Conservation (phyloP, 2,797 vertebrate species). For the Danio albolineatus region DNA sequence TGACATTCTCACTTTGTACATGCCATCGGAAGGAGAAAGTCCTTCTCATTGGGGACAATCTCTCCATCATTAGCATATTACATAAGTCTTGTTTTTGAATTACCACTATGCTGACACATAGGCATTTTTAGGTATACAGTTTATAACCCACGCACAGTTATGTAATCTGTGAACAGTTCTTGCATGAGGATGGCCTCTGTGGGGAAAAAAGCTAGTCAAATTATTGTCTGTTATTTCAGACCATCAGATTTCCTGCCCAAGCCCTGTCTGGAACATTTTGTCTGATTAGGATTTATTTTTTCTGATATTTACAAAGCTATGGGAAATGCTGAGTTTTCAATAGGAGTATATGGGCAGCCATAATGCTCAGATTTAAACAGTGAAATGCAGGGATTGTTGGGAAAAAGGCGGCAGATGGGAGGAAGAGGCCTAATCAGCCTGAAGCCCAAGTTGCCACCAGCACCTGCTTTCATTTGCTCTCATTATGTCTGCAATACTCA, state of each 20-base stretch:
- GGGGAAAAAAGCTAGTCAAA: not conserved
- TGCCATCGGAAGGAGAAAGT: too few species aligned
- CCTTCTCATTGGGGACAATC: too few species aligned
- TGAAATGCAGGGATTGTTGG: not conserved
- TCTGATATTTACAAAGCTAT: not conserved
- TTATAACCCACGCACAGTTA: not conserved
- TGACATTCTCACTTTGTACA: too few species aligned
- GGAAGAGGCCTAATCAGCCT: constrained; percentile 7
- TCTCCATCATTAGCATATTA: too few species aligned
- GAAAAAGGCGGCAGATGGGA: constrained; percentile 7
- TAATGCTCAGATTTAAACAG: not conserved
- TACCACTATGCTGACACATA: too few species aligned
- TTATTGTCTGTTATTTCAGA: not conserved
- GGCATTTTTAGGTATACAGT: not conserved
- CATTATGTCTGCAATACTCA: constrained; percentile 13
- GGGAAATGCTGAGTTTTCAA: not conserved
- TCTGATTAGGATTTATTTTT: too few species aligned
- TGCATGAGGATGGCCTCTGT: not conserved
- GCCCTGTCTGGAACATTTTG: not conserved
- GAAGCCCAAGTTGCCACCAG: not conserved
- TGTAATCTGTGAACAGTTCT: not conserved
- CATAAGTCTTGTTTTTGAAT: too few species aligned
- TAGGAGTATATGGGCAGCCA: not conserved
- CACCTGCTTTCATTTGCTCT: constrained; percentile 28
- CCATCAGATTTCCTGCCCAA: not conserved